Evolutionary conservation across 2,888 invertebrate genomes (phyloP).

Genomic region (Smittia sp.): DNA sequence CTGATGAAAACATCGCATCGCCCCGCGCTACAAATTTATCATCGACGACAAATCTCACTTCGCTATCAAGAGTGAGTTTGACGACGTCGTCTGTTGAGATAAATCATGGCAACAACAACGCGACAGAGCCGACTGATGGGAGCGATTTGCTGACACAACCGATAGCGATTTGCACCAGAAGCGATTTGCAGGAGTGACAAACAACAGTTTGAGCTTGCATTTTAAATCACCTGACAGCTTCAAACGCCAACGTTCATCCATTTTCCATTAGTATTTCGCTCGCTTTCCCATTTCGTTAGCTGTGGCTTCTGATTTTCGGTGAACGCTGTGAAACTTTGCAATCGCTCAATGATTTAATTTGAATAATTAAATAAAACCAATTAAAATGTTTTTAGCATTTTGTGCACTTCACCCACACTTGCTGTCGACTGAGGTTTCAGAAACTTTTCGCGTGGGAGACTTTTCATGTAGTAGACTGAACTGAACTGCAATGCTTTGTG

Average conservation of each 20-base stretch:
- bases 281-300: neutral
- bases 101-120: neutral
- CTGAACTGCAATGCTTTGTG: too few relatives aligned
- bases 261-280: neutral
- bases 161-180: neutral
- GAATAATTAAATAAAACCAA: constrained; percentile 17
- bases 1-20: constrained; percentile 1
- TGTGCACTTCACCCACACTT: neutral
- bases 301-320: neutral
- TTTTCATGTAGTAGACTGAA: neutral
- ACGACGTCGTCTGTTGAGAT: constrained; percentile 5
- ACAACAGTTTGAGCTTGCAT: neutral
- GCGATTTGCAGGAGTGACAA: neutral
- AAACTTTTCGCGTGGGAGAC: neutral
- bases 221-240: constrained; percentile 4
- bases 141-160: neutral
- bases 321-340: neutral
- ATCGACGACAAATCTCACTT: constrained; percentile 32
- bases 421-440: neutral
- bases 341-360: constrained; percentile 8
- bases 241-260: neutral
- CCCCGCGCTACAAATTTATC: constrained; percentile 29
- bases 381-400: constrained; percentile 16
- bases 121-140: neutral
- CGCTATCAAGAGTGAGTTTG: neutral